Evolutionary conservation across 2,113 vertebrate species (phyloP), one percentile per base, ranked within the genome.

Genomic region (Coptodon rendalli): DNA sequence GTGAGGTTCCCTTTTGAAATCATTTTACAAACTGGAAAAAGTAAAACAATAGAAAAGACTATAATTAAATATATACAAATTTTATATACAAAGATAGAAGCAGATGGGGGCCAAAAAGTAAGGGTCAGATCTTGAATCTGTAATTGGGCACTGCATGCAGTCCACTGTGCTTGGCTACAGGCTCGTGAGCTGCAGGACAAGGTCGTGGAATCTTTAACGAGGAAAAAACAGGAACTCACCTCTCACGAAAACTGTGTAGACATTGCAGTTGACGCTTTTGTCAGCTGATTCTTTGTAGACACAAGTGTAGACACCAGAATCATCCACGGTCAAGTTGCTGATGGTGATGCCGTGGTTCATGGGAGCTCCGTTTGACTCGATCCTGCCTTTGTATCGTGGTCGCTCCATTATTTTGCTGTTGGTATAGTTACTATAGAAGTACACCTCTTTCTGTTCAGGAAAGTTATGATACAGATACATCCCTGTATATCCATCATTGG

Each of bases 261-360:
- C 2, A 1, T 24, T 66, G 43, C 87, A 80, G 0, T 0, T 0
- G 2, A 5, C 6, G 1, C 8, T 0, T 1, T 1, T 2, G 0
- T 0, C 0, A 0, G 3, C 0, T 8, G 3, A 0, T 6, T 10
- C n/a, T 5, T 1, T 4, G 81, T 82, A 93, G 61, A 8, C 45
- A 7, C 93, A 94, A 4, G 4, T 82, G 89, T 94, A 95, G 43
- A 89, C 0, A 4, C 91, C 95, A 4, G 22, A 31, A 29, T 95
- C 93, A 1, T 31, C 1, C 7, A 36, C 8, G 1, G 68, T 89
- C 59, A 95, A 59, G 11, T 88, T 57, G 4, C 12, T 50, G 50
- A 96, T 80, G 87, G 82, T 93, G 82, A 92, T 22, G 3, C 0
- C 3, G 53, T 86, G 52, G 13, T 66, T 19, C 7, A 2, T 2